Percentiles rank a stretch among this genome's conserved stretches.
Evolutionary conservation across 2,888 invertebrate species (phyloP).

Genomic region (Trachelus stipa): DNA sequence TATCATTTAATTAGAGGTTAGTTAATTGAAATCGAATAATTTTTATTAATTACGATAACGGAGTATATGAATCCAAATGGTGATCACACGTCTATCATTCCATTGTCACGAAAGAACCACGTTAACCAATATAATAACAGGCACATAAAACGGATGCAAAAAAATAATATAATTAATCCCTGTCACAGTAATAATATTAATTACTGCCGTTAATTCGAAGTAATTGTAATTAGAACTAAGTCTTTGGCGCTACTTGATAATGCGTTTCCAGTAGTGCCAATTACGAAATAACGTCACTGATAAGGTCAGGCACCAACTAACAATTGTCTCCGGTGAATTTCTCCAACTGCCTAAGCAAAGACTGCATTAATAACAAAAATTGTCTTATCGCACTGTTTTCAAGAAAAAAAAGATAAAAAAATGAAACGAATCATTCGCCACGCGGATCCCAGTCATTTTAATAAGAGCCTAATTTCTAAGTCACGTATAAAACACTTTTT

Average conservation of each 20-base stretch:
- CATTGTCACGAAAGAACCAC: background rate
- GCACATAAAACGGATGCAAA: background rate
- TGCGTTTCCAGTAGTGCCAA: background rate
- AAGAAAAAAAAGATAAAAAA: background rate
- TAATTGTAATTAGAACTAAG: conserved; percentile 3
- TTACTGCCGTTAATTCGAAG: background rate
- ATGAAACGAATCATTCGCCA: background rate
- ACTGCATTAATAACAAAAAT: background rate
- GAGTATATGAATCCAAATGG: background rate
- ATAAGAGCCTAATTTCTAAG: background rate
- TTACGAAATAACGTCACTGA: background rate
- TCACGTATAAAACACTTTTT: background rate
- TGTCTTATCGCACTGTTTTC: background rate
- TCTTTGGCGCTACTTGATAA: background rate
- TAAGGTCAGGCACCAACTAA: background rate
- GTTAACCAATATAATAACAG: background rate
- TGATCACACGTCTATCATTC: background rate
- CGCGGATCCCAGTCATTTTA: background rate
- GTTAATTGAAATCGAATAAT: background rate
- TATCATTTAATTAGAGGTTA: background rate
- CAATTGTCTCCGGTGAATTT: background rate
- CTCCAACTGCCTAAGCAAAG: background rate
- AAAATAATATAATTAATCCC: background rate
- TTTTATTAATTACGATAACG: background rate
- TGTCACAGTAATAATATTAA: background rate